A percentile compares a stretch with the other conserved stretches of the same genome.
Evolutionary conservation across 2,113 vertebrate genomes (phyloP).

Genomic region (Suricata suricatta): DNA sequence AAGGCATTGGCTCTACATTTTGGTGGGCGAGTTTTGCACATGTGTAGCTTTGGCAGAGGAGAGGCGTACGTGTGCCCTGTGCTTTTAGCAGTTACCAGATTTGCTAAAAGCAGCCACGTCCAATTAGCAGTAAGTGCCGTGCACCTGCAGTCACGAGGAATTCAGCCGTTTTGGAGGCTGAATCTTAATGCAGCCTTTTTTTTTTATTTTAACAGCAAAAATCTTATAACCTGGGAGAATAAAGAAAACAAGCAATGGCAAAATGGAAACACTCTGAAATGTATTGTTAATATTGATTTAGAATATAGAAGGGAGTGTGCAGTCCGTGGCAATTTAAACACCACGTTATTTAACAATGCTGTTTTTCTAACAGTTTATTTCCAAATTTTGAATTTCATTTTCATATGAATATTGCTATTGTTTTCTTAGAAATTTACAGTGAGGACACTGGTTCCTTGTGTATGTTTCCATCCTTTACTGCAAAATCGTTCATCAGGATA

Average conservation of each 20-base stretch:
- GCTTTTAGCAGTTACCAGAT: conserved; percentile 58
- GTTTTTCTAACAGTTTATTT: conserved; percentile 18
- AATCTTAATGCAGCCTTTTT: conserved; percentile 5
- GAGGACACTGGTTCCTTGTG: neutral
- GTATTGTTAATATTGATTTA: conserved; percentile 52
- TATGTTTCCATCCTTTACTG: conserved; percentile 5
- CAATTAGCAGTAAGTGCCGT: conserved; percentile 40
- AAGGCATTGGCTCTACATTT: neutral
- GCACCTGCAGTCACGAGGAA: conserved; percentile 38
- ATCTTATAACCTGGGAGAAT: neutral
- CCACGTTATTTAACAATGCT: neutral
- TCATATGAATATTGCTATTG: neutral
- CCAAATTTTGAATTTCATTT: conserved; percentile 49
- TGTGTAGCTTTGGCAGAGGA: neutral
- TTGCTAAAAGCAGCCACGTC: conserved; percentile 53
- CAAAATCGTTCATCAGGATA: neutral
- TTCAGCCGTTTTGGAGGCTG: conserved; percentile 11
- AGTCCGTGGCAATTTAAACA: neutral
- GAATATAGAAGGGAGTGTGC: neutral
- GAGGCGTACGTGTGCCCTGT: neutral
- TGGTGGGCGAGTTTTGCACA: conserved; percentile 6
- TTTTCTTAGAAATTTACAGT: neutral
- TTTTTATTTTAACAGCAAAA: neutral
- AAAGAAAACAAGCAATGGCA: conserved; percentile 5
- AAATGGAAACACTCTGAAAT: conserved; percentile 1